Conservation (phyloP, 2,113 vertebrate species). For the Phylloscopus trochiloides region DNA sequence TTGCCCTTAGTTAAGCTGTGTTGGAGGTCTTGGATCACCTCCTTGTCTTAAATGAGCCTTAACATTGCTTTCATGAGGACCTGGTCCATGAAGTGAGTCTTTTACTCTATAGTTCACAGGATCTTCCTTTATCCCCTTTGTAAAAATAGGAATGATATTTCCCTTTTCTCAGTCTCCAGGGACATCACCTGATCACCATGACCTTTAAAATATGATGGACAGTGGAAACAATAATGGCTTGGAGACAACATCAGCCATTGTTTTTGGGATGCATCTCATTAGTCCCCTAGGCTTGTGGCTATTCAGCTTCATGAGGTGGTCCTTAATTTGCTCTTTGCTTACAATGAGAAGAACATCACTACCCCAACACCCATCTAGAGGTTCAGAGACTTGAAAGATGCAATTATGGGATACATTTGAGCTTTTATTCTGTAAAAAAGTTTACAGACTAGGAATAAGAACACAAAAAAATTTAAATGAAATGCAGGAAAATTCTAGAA, state of each 20-base stretch:
- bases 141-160: neutral
- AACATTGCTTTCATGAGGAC: neutral
- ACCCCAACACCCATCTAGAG: neutral
- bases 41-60: neutral
- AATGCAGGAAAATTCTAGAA: conserved; percentile 53
- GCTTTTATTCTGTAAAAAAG: conserved; percentile 7
- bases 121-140: neutral
- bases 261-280: neutral
- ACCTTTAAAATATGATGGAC: neutral
- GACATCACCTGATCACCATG: neutral
- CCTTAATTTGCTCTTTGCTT: neutral
- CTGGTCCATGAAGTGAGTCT: too few relatives aligned
- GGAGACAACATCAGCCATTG: neutral
- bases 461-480: conserved; percentile 71
- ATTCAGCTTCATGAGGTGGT: neutral
- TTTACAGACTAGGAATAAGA: conserved; percentile 55
- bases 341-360: neutral
- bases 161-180: neutral
- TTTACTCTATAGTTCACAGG: neutral
- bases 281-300: neutral
- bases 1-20: neutral
- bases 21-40: neutral
- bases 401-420: conserved; percentile 52
- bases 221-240: neutral
- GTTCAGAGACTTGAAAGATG: neutral